Evolutionary conservation across 2,113 vertebrate species (phyloP).

Genomic region (Sigmodon hispidus): DNA sequence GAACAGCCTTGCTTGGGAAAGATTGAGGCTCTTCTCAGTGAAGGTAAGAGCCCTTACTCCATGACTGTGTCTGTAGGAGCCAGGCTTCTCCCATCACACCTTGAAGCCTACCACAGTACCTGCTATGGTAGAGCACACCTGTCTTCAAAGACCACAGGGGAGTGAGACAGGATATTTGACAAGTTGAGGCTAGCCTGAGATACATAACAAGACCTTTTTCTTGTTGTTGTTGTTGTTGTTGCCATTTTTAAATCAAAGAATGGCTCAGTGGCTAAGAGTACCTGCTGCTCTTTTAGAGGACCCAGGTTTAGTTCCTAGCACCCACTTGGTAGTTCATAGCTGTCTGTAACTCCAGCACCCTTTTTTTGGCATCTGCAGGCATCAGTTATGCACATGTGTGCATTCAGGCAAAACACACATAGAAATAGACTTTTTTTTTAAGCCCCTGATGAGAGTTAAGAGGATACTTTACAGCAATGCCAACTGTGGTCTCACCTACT

Average conservation of each 20-base stretch:
- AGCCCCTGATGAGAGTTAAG: not conserved
- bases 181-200: not conserved
- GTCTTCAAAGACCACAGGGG: not conserved
- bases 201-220: not conserved
- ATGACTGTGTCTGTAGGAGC: not conserved
- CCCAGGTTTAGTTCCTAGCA: not conserved
- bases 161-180: not conserved
- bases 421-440: not conserved
- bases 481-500: not conserved
- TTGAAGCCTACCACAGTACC: not conserved
- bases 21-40: conserved; percentile 88
- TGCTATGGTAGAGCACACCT: not conserved
- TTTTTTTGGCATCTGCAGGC: not conserved
- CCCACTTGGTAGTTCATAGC: not conserved
- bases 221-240: not conserved
- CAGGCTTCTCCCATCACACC: fast-evolving
- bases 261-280: not conserved
- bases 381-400: not conserved
- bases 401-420: not conserved
- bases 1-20: conserved; percentile 85
- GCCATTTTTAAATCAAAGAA: not conserved
- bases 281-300: not conserved
- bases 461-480: no score
- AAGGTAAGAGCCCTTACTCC: conserved; percentile 81
- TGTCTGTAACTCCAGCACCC: not conserved